These are phyloP conservation scores for Gadopsis marmoratus DNA, from an alignment of 2,797 vertebrate species.

Conservation along the genomic window DNA sequence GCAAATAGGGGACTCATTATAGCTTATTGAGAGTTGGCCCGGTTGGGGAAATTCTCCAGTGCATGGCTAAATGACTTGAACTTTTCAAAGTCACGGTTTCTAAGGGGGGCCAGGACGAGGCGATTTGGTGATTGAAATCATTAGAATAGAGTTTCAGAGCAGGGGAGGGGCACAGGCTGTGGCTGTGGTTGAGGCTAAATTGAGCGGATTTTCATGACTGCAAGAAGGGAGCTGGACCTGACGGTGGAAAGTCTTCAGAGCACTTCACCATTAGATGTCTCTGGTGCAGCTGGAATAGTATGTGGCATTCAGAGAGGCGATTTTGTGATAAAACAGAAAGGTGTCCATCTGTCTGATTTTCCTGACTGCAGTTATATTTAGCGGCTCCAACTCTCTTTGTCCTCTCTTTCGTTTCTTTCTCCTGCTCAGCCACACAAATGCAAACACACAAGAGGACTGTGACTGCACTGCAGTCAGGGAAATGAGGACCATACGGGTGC, in stretches of 20 bases:
- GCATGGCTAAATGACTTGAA: slow-evolving; percentile 66
- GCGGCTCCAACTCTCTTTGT: slow-evolving; percentile 11
- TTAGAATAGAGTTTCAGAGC: slow-evolving; percentile 56
- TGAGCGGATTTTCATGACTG: slow-evolving; percentile 65
- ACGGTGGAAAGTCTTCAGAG: slow-evolving; percentile 50
- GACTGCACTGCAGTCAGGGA: slow-evolving; percentile 69
- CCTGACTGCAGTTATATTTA: slow-evolving; percentile 40
- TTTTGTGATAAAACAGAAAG: slow-evolving; percentile 57
- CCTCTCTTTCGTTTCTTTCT: slow-evolving; percentile 36
- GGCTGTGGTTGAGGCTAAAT: slow-evolving; percentile 65
- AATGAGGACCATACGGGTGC: slow-evolving; percentile 76
- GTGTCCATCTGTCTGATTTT: slow-evolving; percentile 47
- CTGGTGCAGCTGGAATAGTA: slow-evolving; percentile 38
- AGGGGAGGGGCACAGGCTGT: slow-evolving; percentile 13
- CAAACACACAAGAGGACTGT: slow-evolving; percentile 54
- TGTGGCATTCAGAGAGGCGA: slow-evolving; percentile 44
- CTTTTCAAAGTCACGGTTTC: slow-evolving; percentile 74
- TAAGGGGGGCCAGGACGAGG: slow-evolving; percentile 33
- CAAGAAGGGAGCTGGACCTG: slow-evolving; percentile 35
- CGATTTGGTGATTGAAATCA: slow-evolving; percentile 67
- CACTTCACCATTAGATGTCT: slow-evolving; percentile 47
- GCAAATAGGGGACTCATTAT: slow-evolving; percentile 75
- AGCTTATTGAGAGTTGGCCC: slow-evolving; percentile 61
- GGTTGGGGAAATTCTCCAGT: slow-evolving; percentile 55
- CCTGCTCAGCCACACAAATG: slow-evolving; percentile 53